phyloP scores from a whole-genome alignment of 92 coral and sea anemone species.

The Paragorgia papillata region DNA sequence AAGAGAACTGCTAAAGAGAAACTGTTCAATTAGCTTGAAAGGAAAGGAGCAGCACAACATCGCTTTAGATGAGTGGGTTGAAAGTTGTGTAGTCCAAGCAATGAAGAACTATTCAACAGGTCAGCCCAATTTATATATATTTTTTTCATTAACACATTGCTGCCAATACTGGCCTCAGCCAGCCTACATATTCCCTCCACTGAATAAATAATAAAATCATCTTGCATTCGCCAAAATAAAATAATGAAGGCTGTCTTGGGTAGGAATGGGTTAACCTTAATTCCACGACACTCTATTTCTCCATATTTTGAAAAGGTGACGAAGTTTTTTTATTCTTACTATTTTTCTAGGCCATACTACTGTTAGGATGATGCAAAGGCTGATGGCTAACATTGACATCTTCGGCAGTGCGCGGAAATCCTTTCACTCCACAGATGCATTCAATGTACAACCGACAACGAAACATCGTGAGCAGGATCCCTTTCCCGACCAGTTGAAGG shows the following conservation, averaged over 20 bases:
- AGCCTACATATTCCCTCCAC: too few relatives aligned
- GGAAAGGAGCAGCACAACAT: conserved; percentile 56
- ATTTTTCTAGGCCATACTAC: conserved; percentile 47
- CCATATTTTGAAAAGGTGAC: background rate
- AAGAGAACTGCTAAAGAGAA: conserved; percentile 30
- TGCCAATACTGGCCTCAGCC: too few relatives aligned
- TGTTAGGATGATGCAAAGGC: conserved; percentile 35
- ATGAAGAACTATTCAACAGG: conserved; percentile 53
- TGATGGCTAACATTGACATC: conserved; percentile 43
- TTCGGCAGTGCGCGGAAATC: conserved; percentile 25
- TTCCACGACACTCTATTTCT: background rate
- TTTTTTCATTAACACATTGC: too few relatives aligned
- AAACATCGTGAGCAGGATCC: conserved; percentile 55
- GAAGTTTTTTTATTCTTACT: too few relatives aligned
- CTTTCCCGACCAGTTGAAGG: conserved; percentile 64
- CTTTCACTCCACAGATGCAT: conserved; percentile 37
- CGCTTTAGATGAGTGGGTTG: conserved; percentile 63
- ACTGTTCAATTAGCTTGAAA: conserved; percentile 40
- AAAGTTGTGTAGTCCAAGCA: conserved; percentile 53
- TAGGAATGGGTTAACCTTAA: too few relatives aligned
- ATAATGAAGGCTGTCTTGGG: too few relatives aligned
- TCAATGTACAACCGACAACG: conserved; percentile 52
- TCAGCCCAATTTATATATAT: background rate
- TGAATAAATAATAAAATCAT: too few relatives aligned
- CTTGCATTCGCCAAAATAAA: too few relatives aligned